Conservation (phyloP, 2,113 vertebrate species). For the Sceloporus tristichus region DNA sequence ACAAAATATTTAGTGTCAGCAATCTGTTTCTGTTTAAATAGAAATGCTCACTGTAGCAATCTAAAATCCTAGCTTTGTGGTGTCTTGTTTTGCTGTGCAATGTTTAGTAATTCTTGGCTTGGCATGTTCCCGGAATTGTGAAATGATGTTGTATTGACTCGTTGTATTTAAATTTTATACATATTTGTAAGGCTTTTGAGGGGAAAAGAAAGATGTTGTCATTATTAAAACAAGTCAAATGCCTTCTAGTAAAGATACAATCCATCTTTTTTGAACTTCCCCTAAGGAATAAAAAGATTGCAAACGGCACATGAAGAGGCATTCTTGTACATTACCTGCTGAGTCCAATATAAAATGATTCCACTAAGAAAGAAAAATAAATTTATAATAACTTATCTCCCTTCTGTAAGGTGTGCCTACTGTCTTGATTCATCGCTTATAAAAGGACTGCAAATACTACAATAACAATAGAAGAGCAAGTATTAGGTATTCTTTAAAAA, state of each 20-base stretch:
- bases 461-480: not conserved
- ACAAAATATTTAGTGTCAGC: slow-evolving; percentile 63
- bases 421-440: not conserved
- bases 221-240: slow-evolving; percentile 69
- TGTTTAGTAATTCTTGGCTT: slow-evolving; percentile 72
- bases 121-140: slow-evolving; percentile 69
- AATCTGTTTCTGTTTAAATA: slow-evolving; percentile 72
- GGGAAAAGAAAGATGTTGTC: slow-evolving; percentile 37
- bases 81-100: slow-evolving; percentile 66
- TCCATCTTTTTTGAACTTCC: slow-evolving; percentile 59
- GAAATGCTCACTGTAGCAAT: slow-evolving; percentile 64
- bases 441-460: not conserved
- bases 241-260: slow-evolving; percentile 70
- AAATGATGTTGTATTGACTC: slow-evolving; percentile 69
- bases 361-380: slow-evolving; percentile 2
- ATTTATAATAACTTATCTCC: not conserved
- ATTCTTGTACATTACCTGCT: not conserved
- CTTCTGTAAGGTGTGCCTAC: not conserved
- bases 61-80: slow-evolving; percentile 68
- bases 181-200: slow-evolving; percentile 69
- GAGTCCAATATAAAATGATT: not conserved
- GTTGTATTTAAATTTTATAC: slow-evolving; percentile 75
- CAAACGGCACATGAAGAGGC: not conserved
- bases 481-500: not conserved
- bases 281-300: not conserved